Evolutionary conservation across 2,113 vertebrate species (phyloP).

Genomic region (Caracal caracal): DNA sequence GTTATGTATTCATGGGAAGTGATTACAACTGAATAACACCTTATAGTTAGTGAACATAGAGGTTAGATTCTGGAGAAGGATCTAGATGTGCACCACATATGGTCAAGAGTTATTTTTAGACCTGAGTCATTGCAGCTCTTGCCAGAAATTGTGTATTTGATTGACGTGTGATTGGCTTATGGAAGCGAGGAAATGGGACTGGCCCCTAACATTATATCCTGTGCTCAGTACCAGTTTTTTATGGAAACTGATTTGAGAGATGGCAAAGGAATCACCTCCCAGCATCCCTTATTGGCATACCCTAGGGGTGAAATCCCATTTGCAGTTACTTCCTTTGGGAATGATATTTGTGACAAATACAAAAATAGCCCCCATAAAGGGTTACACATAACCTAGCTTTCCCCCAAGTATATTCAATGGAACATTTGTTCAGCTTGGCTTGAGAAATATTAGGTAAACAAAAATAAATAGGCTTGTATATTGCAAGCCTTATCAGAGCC

Average conservation of each 20-base stretch:
- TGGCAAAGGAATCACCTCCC: not conserved
- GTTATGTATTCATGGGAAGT: not conserved
- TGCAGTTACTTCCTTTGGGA: not conserved
- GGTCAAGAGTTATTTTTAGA: slow-evolving; percentile 69
- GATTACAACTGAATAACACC: not conserved
- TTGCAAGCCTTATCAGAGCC: not conserved
- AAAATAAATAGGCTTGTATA: not conserved
- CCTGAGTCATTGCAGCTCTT: slow-evolving; percentile 23
- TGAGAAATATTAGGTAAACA: not conserved
- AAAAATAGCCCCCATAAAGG: not conserved
- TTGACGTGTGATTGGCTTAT: slow-evolving; percentile 15
- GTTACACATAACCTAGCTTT: not conserved
- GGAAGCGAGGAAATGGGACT: not conserved
- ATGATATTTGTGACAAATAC: not conserved
- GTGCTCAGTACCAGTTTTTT: not conserved
- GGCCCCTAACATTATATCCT: not conserved
- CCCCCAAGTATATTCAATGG: not conserved
- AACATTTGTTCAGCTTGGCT: not conserved
- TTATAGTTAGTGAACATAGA: not conserved
- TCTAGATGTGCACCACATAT: not conserved
- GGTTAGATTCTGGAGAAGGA: slow-evolving; percentile 32
- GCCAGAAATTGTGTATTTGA: slow-evolving; percentile 23
- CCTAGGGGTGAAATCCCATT: not conserved
- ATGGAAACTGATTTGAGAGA: not conserved
- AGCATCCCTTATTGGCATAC: not conserved